Conservation (phyloP, 2,113 vertebrate genomes). For the Corythaeola cristata region DNA sequence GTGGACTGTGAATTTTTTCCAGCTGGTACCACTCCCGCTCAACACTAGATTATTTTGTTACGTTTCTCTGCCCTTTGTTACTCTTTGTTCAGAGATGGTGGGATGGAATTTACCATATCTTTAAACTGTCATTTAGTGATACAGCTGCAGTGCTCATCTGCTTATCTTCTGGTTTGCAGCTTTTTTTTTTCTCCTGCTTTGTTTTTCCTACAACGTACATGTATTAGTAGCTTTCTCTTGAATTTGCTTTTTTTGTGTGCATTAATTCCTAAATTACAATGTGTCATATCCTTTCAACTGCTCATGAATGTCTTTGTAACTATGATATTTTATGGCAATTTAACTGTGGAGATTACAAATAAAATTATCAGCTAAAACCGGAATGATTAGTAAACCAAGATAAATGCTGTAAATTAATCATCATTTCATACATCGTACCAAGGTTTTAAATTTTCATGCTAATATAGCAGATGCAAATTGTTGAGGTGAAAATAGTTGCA, state of each 20-base stretch:
- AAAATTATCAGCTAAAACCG: constrained; percentile 56
- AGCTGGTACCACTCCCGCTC: constrained; percentile 2
- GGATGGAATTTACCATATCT: constrained; percentile 22
- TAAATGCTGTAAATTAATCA: constrained; percentile 61
- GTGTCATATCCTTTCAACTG: constrained; percentile 60
- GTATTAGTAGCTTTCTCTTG: constrained; percentile 27
- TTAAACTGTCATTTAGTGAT: background rate
- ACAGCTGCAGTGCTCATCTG: constrained; percentile 4
- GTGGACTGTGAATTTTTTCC: background rate
- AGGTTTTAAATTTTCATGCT: constrained; percentile 15
- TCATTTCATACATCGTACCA: background rate
- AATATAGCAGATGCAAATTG: background rate
- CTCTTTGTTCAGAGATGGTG: constrained; percentile 19
- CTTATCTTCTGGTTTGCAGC: constrained; percentile 36
- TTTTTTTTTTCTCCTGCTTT: background rate
- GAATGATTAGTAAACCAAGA: constrained; percentile 61
- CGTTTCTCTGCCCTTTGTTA: constrained; percentile 22
- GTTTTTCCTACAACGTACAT: constrained; percentile 24
- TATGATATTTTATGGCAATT: constrained; percentile 63
- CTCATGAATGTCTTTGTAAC: constrained; percentile 53
- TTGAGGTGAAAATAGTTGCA: background rate
- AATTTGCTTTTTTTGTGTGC: constrained; percentile 7
- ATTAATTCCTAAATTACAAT: constrained; percentile 63
- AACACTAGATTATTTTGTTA: background rate
- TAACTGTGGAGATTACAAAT: constrained; percentile 64